A percentile compares a stretch with the other conserved stretches of the same genome.
These are phyloP conservation scores for Chrysogorgia sp. DNA, from an alignment of 92 coral and sea anemone species.

Conservation along the genomic window DNA sequence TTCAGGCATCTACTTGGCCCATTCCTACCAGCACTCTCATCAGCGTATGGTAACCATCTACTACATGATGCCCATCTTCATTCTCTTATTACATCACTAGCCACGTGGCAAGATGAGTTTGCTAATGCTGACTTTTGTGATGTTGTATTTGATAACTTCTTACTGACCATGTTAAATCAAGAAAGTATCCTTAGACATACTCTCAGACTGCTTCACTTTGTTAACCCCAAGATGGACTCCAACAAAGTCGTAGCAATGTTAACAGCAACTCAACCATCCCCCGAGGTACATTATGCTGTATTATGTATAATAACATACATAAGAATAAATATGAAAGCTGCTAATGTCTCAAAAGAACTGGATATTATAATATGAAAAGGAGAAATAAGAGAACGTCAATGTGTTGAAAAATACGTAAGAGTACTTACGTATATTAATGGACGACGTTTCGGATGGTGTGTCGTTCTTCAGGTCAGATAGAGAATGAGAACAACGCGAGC, in stretches of 20 bases:
- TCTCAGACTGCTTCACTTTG: slow-evolving; percentile 79
- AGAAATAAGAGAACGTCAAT: too few relatives aligned
- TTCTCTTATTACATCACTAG: slow-evolving; percentile 72
- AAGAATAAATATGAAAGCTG: too few relatives aligned
- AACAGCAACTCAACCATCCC: slow-evolving; percentile 88
- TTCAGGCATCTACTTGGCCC: slow-evolving; percentile 66
- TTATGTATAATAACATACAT: too few relatives aligned
- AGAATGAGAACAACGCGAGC: too few relatives aligned
- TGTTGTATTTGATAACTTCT: slow-evolving; percentile 87
- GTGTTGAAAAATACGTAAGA: too few relatives aligned
- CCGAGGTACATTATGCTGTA: too few relatives aligned
- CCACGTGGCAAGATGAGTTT: slow-evolving; percentile 86
- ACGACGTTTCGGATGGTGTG: too few relatives aligned
- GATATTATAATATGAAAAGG: too few relatives aligned
- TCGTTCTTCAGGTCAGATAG: too few relatives aligned
- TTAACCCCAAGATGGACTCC: slow-evolving; percentile 88
- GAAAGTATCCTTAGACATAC: slow-evolving; percentile 82
- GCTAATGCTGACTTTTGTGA: slow-evolving; percentile 78
- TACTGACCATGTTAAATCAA: slow-evolving; percentile 75
- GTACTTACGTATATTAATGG: too few relatives aligned
- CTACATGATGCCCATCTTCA: slow-evolving; percentile 90
- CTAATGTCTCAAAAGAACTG: too few relatives aligned
- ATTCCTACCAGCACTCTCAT: slow-evolving; percentile 77
- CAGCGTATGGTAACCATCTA: slow-evolving; percentile 76
- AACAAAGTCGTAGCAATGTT: slow-evolving; percentile 86